Evolutionary conservation across 2,113 vertebrate genomes (phyloP).

Genomic region (Vulpes ferrilata): DNA sequence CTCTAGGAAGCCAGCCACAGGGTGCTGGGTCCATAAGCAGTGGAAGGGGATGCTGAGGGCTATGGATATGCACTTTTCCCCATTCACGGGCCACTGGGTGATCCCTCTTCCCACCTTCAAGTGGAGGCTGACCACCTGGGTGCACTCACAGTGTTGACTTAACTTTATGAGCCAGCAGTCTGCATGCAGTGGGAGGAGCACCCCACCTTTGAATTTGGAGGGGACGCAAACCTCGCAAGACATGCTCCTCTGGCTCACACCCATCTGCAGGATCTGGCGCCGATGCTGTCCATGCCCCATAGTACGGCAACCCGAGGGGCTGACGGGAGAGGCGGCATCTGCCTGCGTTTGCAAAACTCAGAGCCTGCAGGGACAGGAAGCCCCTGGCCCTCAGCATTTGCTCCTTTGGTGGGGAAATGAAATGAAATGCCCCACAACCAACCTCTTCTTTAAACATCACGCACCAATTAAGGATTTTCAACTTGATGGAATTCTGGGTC

Average conservation of each 20-base stretch:
- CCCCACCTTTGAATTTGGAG: too few species aligned
- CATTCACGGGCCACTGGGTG: neutral
- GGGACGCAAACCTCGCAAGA: rapidly evolving
- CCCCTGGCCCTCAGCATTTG: rapidly evolving
- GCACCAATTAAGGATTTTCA: neutral
- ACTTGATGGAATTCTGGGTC: neutral
- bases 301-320: neutral
- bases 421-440: rapidly evolving
- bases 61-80: rapidly evolving
- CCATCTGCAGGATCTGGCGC: neutral
- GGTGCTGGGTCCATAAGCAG: neutral
- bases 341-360: neutral
- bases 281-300: rapidly evolving
- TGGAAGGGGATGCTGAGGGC: neutral
- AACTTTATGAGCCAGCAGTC: too few species aligned
- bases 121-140: neutral
- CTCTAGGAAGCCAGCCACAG: neutral
- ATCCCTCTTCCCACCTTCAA: neutral
- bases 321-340: rapidly evolving
- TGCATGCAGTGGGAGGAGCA: rapidly evolving
- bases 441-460: neutral
- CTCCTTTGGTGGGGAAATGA: neutral
- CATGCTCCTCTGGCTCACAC: neutral
- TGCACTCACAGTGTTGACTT: neutral
- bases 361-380: neutral